Base-by-base conservation (phyloP, 2,113 vertebrate genomes). In the Rhea americana region DNA sequence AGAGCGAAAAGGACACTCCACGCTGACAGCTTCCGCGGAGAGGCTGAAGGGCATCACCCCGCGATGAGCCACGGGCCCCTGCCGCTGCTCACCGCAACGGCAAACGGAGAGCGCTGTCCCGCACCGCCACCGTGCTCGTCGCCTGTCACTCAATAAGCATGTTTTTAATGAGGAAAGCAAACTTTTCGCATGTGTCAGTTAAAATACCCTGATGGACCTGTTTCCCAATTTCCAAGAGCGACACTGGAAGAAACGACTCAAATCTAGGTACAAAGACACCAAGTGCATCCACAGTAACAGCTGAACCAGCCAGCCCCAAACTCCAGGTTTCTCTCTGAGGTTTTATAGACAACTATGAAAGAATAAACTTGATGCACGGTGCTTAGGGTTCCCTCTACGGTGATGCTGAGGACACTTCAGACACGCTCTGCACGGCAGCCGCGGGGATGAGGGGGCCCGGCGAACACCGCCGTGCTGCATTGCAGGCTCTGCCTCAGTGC, bases 101-200 rank as follows among this genome's bases (percentile, higher is more conserved):
- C n/a, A 22, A 12, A 24, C 26, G 43, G 30, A 48, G 13, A 7
- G 71, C 6, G 9, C 12, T 0, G 3, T 1, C 9, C 20, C 41
- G 11, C 13, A 13, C 13, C 41, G 41, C 41, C 41, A 43, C 11
- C 43, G 1, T 0, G 20, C 58, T 39, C 2, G 3, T 15, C 26
- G 0, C 0, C 20, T 2, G 4, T 7, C 7, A 7, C 50, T 22
- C 50, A 17, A 28, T 2, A 1, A 35, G 2, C 0, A 1, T 0
- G 22, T 3, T 17, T 26, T 5, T 7, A 8, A 19, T 0, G 24
- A 10, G 25, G 18, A 39, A 85, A 45, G 48, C 14, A 14, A 45
- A 17, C 20, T n/a, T 55, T 30, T 14, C 19, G n/a, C 9, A 4
- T 1, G 1, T 16, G 39, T 12, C 28, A 13, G 43, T 3, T 45